A percentile compares a stretch with the other conserved stretches of the same genome.
Conservation (phyloP, 2,113 vertebrate species). For the Dinomys branickii region DNA sequence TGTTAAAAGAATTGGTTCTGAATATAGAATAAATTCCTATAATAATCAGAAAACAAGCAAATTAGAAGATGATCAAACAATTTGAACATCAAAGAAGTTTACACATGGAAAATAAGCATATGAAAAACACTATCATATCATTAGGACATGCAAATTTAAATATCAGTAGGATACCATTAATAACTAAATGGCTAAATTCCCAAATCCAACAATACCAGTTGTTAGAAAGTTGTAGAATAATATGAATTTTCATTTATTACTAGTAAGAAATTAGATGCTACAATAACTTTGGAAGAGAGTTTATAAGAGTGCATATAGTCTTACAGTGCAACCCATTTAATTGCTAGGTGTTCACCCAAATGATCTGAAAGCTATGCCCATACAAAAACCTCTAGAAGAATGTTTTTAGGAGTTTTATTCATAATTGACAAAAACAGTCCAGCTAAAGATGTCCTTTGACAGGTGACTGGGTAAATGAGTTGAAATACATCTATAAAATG, state of each 20-base stretch:
- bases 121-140: not conserved
- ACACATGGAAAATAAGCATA: not conserved
- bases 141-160: conserved; percentile 6
- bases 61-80: not conserved
- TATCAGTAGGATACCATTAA: not conserved
- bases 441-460: not conserved
- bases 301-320: not conserved
- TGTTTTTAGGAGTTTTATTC: not conserved
- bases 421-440: not conserved
- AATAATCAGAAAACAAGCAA: not conserved
- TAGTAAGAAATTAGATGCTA: not conserved
- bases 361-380: not conserved
- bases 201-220: not conserved
- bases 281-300: not conserved
- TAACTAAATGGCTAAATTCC: not conserved
- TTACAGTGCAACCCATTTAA: not conserved
- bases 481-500: not conserved
- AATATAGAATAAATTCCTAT: conserved; percentile 3
- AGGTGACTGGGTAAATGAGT: not conserved
- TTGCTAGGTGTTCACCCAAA: not conserved
- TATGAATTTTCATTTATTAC: not conserved
- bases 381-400: not conserved
- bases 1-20: not conserved
- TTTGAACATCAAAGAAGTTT: not conserved
- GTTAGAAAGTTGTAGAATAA: not conserved